Evolutionary conservation across 2,113 vertebrate genomes (phyloP).

Genomic region (Lucifuga dentata): DNA sequence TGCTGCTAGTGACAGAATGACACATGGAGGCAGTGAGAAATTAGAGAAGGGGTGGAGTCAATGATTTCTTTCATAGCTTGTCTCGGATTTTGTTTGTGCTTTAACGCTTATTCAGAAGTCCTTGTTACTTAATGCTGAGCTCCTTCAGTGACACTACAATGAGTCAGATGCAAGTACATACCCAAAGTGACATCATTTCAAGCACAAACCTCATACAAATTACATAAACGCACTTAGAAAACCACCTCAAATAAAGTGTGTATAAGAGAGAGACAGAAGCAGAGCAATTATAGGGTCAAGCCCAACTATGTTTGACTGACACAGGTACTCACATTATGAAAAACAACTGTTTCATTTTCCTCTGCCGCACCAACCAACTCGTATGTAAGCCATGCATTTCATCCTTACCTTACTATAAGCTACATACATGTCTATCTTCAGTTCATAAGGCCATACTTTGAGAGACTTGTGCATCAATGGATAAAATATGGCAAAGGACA

Average conservation of each 20-base stretch:
- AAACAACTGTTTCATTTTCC: neutral
- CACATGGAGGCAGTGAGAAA: constrained; percentile 1
- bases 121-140: constrained; percentile 58
- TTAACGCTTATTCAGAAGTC: constrained; percentile 51
- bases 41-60: constrained; percentile 18
- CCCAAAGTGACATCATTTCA: constrained; percentile 39
- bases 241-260: neutral
- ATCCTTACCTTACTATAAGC: constrained; percentile 24
- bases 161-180: constrained; percentile 60
- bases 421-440: constrained; percentile 64
- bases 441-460: constrained; percentile 48
- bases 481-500: constrained; percentile 47
- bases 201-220: constrained; percentile 16
- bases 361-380: neutral
- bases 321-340: neutral
- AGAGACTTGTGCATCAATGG: constrained; percentile 31
- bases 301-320: neutral
- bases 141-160: constrained; percentile 50
- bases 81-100: constrained; percentile 33
- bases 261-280: no score
- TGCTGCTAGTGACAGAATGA: neutral
- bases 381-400: constrained; percentile 26
- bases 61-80: constrained; percentile 28
- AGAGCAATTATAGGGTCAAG: no score
- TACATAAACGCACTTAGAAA: constrained; percentile 2